Base-by-base conservation (phyloP, 2,888 invertebrate genomes). In the Mythimna vitellina region DNA sequence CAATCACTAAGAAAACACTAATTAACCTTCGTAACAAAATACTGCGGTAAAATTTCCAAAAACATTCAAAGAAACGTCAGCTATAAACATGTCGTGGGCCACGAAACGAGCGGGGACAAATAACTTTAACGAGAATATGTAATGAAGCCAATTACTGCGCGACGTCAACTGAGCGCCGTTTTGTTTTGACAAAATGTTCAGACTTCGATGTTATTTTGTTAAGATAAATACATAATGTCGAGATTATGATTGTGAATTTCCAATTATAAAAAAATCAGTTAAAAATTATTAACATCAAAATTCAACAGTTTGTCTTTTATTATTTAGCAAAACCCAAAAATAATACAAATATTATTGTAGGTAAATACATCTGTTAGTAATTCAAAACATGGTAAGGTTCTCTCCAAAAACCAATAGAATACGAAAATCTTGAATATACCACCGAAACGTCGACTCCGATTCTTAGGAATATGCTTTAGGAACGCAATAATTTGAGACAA, bases 111-210 rank as follows among this genome's bases (percentile, higher is more conserved):
- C 64, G 64, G 17, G 14, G n/a, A 78, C 70, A 83, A 80, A 84
- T 82, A 75, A 76, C 64, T 76, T 81, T 81, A 85, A 82, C 72
- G 80, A 82, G 80, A 67, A 77, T 62, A 70, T 74, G 72, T 82
- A 80, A 83, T 80, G 84, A 75, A 68, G 69, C 84, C 85, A 87
- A 89, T 89, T 89, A 87, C 81, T 61, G 67, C 25, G 73, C 68
- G 56, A 54, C 66, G 73, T 81, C 76, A 78, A 79, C 61, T 74
- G 65, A 76, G 60, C 65, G 67, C 35, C 79, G 72, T 86, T 84
- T 79, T 83, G 74, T 83, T 82, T 78, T 87, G 83, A 88, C 84
- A 82, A 83, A 85, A 84, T 58, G 63, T 60, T 69, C 68, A 46
- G 57, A 65, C 29, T 49, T 73, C 65, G 60, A 65, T 75, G 61